These are phyloP conservation scores for Macaca fascicularis DNA, from an alignment of 2,113 vertebrate species.

Conservation along the genomic window DNA sequence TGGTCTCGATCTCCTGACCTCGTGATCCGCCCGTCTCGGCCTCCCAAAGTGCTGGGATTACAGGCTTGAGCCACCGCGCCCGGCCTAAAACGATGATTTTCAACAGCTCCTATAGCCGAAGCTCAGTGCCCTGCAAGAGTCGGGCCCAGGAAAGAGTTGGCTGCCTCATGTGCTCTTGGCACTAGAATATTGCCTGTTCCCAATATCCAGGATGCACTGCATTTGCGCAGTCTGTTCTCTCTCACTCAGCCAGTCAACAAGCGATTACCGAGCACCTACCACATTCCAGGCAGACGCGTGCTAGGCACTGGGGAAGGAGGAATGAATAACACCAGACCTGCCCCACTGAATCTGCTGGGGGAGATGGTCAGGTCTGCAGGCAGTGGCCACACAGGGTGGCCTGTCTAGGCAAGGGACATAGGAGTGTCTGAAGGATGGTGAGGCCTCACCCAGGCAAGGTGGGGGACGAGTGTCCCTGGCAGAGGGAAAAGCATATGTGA, in stretches of 20 bases:
- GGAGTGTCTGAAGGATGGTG: not conserved
- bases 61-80: too few relatives aligned
- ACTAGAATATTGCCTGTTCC: not conserved
- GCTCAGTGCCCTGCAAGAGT: fast-evolving
- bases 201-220: fast-evolving
- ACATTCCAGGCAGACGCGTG: not conserved
- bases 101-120: not conserved
- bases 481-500: not conserved
- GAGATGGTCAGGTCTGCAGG: not conserved
- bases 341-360: not conserved
- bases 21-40: too few relatives aligned
- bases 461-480: not conserved
- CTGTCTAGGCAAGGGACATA: not conserved
- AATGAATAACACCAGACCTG: not conserved
- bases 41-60: too few relatives aligned
- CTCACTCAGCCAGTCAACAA: not conserved
- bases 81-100: not conserved
- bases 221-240: not conserved
- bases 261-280: not conserved
- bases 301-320: too few relatives aligned
- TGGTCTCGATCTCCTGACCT: too few relatives aligned
- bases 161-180: fast-evolving
- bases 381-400: not conserved
- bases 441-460: too few relatives aligned
- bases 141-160: fast-evolving